A percentile compares a stretch with the other conserved stretches of the same genome.
These are phyloP conservation scores for Neoaliturus tenellus DNA, from an alignment of 2,888 invertebrate genomes.

Conservation along the genomic window DNA sequence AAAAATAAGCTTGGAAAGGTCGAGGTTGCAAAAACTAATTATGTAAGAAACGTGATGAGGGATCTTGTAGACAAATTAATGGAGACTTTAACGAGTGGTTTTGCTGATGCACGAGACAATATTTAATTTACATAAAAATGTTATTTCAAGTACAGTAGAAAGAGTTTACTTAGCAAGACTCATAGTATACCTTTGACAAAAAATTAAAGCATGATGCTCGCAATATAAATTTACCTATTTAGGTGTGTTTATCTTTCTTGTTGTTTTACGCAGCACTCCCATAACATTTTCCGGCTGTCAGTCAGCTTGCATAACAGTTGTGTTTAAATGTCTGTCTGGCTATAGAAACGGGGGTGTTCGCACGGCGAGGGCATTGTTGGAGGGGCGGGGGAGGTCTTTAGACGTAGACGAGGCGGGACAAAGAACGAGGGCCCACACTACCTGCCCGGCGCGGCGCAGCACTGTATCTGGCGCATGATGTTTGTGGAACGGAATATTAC, in stretches of 20 bases:
- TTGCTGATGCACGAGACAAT: background rate
- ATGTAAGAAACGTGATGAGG: background rate
- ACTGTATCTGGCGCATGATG: slow-evolving; percentile 10
- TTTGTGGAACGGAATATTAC: background rate
- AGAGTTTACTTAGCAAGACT: no score
- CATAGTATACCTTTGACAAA: no score
- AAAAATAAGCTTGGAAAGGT: background rate
- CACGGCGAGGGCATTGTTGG: slow-evolving; percentile 1
- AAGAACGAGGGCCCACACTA: background rate
- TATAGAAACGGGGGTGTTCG: background rate
- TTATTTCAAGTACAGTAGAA: no score
- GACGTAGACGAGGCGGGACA: slow-evolving; percentile 19
- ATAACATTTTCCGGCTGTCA: slow-evolving; percentile 15
- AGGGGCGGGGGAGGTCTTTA: background rate
- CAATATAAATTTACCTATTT: no score
- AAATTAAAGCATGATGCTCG: no score
- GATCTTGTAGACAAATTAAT: background rate
- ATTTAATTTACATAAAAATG: no score
- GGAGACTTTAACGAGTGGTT: slow-evolving; percentile 24
- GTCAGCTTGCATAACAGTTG: slow-evolving; percentile 20
- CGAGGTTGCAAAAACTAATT: background rate
- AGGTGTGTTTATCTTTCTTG: no score
- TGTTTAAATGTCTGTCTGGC: background rate
- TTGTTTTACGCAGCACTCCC: background rate
- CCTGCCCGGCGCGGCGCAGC: background rate